Base-by-base conservation (phyloP, 2,113 vertebrate species). In the Ammodytes dubius region DNA sequence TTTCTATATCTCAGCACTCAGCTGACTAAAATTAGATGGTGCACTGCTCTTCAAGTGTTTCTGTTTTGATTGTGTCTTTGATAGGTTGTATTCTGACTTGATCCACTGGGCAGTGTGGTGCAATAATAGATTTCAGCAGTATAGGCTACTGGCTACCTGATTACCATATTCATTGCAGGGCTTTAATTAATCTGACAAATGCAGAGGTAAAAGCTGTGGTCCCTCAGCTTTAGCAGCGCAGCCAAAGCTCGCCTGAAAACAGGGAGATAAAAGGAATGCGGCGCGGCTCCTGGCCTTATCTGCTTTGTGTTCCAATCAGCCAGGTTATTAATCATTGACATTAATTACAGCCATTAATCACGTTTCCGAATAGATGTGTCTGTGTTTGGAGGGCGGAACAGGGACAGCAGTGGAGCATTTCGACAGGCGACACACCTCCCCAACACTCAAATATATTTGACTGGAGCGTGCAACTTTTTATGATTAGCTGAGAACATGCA, bases 311-410 rank as follows among this genome's bases (percentile, higher is more conserved):
- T 93, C 88, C 90, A 93, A 94, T 91, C 92, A 91, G 83, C 85
- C 83, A 69, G 81, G 77, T 87, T 93, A 94, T 94, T 93, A 95
- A 95, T 95, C 94, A 94, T 80, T 84, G 86, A 82, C 90, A 80
- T 91, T 95, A 95, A 95, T 95, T 95, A 95, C 83, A 84, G 86
- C 90, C 91, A 95, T 95, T 95, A 95, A 95, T 95, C 94, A 95
- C 64, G 59, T 80, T 70, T 91, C 87, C 88, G 90, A 92, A 92
- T 88, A 83, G 92, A 94, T 84, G 91, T 87, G 91, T 94, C 92
- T 68, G 72, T 82, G 80, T 86, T 76, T 81, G 86, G 78, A 82
- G 88, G 84, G 74, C 17, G 70, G 84, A 84, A 93, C 74, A 75
- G 76, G 79, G 80, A 91, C 68, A 39, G 85, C 83, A 49, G 39